Conservation (phyloP, 2,113 vertebrate genomes). For the Lagopus muta region DNA sequence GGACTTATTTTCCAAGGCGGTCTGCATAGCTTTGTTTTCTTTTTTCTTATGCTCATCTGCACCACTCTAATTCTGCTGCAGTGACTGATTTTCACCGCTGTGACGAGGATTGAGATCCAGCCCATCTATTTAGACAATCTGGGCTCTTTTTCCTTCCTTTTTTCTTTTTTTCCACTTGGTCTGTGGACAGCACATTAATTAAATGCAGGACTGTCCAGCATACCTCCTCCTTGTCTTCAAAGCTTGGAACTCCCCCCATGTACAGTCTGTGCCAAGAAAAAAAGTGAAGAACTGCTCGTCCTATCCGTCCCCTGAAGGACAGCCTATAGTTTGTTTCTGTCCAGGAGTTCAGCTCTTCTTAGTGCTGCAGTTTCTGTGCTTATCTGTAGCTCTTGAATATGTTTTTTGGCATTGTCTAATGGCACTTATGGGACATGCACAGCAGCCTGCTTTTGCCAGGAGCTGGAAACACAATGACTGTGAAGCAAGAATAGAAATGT, state of each 20-base stretch:
- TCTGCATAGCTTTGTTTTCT: neutral
- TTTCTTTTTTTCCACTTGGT: neutral
- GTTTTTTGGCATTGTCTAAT: neutral
- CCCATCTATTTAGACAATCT: neutral
- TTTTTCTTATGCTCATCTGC: neutral
- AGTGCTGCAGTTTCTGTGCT: neutral
- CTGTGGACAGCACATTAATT: neutral
- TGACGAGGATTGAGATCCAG: neutral
- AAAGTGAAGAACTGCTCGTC: neutral
- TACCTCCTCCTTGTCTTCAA: conserved; percentile 1
- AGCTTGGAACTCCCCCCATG: neutral
- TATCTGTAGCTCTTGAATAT: neutral
- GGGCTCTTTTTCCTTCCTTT: neutral
- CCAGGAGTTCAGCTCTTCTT: neutral
- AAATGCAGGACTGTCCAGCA: neutral
- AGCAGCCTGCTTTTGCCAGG: neutral
- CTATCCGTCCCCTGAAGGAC: neutral
- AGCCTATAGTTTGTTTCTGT: neutral
- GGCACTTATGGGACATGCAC: neutral
- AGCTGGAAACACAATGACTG: neutral
- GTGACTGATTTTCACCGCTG: neutral
- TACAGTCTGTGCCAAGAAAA: neutral
- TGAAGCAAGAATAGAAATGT: neutral
- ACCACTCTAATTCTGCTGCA: neutral
- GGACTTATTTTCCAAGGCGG: neutral